Percentiles rank a stretch among this genome's conserved stretches.
These are phyloP conservation scores for Corticium candelabrum DNA, from an alignment of 37 sponge, comb jelly and placozoan genomes.

Conservation along the genomic window DNA sequence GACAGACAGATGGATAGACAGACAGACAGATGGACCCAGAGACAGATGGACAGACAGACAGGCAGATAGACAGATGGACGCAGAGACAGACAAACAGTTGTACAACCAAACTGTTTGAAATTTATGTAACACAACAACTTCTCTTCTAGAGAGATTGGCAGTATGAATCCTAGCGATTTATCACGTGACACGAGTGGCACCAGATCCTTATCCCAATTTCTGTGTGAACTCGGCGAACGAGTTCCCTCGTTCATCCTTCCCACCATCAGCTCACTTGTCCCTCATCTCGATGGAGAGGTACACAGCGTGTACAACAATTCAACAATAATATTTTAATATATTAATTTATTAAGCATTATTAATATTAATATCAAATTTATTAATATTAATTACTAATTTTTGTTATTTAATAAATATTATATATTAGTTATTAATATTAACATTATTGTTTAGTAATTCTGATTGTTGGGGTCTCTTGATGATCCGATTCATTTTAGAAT, in stretches of 20 bases:
- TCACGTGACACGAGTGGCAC: conserved; percentile 72
- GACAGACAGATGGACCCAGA: too few relatives aligned
- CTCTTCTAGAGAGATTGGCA: conserved; percentile 46
- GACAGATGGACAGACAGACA: too few relatives aligned
- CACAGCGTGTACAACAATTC: too few relatives aligned
- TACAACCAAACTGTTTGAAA: too few relatives aligned
- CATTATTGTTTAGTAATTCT: neutral
- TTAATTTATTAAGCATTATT: too few relatives aligned
- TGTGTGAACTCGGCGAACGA: conserved; percentile 43
- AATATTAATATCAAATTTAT: too few relatives aligned
- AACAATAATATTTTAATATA: too few relatives aligned
- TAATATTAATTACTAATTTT: too few relatives aligned
- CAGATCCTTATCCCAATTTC: conserved; percentile 44
- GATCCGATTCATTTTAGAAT: conserved; percentile 33
- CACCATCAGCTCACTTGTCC: conserved; percentile 52
- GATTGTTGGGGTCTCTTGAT: neutral
- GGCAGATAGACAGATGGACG: too few relatives aligned
- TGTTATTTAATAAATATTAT: conserved; percentile 3
- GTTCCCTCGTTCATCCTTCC: conserved; percentile 48
- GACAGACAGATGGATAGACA: too few relatives aligned
- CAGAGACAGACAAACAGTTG: too few relatives aligned
- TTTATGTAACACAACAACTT: too few relatives aligned
- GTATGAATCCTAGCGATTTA: conserved; percentile 62
- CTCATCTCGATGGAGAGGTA: conserved; percentile 79
- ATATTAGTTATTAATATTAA: neutral